phyloP scores from a whole-genome alignment of 2,888 invertebrate genomes.

The Keiferia lycopersicella region DNA sequence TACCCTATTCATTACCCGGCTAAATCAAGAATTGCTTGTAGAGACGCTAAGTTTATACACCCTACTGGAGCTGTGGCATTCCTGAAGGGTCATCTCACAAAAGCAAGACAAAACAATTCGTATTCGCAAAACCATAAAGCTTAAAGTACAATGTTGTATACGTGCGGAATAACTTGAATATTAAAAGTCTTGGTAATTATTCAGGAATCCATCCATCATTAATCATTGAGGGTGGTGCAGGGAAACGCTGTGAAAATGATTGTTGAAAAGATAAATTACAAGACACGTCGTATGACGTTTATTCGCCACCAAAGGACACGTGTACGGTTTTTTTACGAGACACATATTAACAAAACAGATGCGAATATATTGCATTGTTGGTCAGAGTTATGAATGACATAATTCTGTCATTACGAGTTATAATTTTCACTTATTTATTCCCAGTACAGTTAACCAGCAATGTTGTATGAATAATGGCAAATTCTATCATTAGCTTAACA shows the following conservation, averaged over 20 bases:
- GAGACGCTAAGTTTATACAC: conserved; percentile 36
- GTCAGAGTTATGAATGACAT: conserved; percentile 55
- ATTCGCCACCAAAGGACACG: conserved; percentile 57
- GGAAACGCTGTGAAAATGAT: conserved; percentile 78
- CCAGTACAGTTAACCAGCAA: conserved; percentile 9
- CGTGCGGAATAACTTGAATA: conserved; percentile 76
- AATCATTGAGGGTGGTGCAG: conserved; percentile 74
- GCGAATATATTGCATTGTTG: conserved; percentile 51
- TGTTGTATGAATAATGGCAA: conserved; percentile 7
- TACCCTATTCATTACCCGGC: conserved; percentile 32
- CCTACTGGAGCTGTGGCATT: conserved; percentile 42
- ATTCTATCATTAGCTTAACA: conserved; percentile 9
- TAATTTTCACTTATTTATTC: conserved; percentile 17
- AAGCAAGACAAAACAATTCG: conserved; percentile 48
- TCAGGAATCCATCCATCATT: conserved; percentile 82
- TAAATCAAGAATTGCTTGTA: conserved; percentile 35
- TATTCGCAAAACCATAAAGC: conserved; percentile 43
- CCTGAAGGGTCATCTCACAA: conserved; percentile 70
- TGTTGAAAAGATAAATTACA: conserved; percentile 79
- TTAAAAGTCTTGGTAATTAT: conserved; percentile 82
- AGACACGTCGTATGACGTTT: conserved; percentile 71
- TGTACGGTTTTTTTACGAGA: conserved; percentile 46
- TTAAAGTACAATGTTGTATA: conserved; percentile 38
- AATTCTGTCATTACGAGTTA: conserved; percentile 45
- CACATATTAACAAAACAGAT: conserved; percentile 48